Percentiles rank a stretch among this genome's conserved stretches.
Evolutionary conservation across 2,797 vertebrate genomes (phyloP).

Genomic region (Cynodonichthys magdalenae): DNA sequence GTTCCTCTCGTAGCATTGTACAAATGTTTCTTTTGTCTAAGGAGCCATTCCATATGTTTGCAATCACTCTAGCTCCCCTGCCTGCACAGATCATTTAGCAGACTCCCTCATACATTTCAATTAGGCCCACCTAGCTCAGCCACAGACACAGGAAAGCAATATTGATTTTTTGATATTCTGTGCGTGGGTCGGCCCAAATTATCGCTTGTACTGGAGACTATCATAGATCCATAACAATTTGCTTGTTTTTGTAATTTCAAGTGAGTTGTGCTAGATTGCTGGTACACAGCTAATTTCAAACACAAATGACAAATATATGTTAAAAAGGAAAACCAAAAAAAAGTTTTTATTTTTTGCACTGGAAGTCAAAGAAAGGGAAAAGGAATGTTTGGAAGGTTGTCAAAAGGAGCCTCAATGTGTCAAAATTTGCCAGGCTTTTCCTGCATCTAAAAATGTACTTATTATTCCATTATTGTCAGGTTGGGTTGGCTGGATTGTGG

Average conservation of each 20-base stretch:
- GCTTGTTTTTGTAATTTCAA: conserved; percentile 43
- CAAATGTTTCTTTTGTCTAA: conserved; percentile 79
- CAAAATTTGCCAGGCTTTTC: conserved; percentile 19
- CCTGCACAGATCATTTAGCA: conserved; percentile 78
- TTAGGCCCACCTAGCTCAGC: conserved; percentile 71
- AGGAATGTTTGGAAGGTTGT: neutral
- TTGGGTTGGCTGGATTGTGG: conserved; percentile 26
- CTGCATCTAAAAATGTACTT: conserved; percentile 35
- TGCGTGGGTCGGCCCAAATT: conserved; percentile 65
- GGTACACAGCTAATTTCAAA: conserved; percentile 22
- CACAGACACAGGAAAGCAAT: conserved; percentile 67
- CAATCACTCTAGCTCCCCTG: conserved; percentile 71
- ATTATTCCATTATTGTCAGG: conserved; percentile 58
- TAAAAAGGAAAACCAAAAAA: neutral
- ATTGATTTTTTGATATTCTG: conserved; percentile 77
- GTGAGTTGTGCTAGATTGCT: conserved; percentile 22
- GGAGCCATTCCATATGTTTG: conserved; percentile 79
- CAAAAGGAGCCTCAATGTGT: neutral
- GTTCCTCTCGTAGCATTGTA: conserved; percentile 58
- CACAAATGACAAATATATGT: conserved; percentile 17
- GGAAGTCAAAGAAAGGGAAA: neutral
- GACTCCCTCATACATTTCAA: conserved; percentile 79
- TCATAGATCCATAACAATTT: conserved; percentile 70
- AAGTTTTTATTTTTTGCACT: too few relatives aligned
- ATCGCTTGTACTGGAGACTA: conserved; percentile 66